These are phyloP conservation scores for Thymelicus sylvestris DNA, from an alignment of 2,888 invertebrate genomes.

Conservation along the genomic window DNA sequence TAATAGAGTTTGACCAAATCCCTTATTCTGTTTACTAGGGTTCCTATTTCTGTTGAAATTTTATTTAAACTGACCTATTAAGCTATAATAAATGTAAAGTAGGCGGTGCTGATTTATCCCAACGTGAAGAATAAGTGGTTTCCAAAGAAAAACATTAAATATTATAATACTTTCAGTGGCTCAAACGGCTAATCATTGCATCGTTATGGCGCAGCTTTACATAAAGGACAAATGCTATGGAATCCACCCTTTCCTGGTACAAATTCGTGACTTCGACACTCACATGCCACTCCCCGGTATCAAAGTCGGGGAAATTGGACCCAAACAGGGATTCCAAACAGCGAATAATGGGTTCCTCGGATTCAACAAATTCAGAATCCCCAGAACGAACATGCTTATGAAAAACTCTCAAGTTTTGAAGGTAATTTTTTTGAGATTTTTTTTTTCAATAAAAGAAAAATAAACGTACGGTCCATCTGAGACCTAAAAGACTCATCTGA, in stretches of 20 bases:
- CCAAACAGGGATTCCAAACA: slow-evolving; percentile 93
- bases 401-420: slow-evolving; percentile 90
- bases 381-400: slow-evolving; percentile 94
- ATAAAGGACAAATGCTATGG: slow-evolving; percentile 91
- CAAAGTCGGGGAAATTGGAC: slow-evolving; percentile 95
- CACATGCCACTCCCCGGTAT: slow-evolving; percentile 92
- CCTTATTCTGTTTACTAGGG: too few species aligned
- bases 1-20: too few species aligned
- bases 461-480: background rate
- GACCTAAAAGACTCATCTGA: too few species aligned
- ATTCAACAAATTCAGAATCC: slow-evolving; percentile 91
- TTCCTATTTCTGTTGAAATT: too few species aligned
- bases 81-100: too few species aligned
- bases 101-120: too few species aligned
- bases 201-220: slow-evolving; percentile 94
- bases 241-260: slow-evolving; percentile 94
- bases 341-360: slow-evolving; percentile 95
- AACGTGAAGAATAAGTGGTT: too few species aligned
- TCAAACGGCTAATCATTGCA: slow-evolving; percentile 93
- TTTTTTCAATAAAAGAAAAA: background rate
- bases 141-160: too few species aligned
- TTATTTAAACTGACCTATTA: too few species aligned
- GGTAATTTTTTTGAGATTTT: slow-evolving; percentile 37
- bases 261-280: slow-evolving; percentile 91
- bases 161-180: slow-evolving; percentile 86